These are phyloP conservation scores for Anguilla japonica DNA, from an alignment of 2,113 vertebrate species.

Conservation along the genomic window DNA sequence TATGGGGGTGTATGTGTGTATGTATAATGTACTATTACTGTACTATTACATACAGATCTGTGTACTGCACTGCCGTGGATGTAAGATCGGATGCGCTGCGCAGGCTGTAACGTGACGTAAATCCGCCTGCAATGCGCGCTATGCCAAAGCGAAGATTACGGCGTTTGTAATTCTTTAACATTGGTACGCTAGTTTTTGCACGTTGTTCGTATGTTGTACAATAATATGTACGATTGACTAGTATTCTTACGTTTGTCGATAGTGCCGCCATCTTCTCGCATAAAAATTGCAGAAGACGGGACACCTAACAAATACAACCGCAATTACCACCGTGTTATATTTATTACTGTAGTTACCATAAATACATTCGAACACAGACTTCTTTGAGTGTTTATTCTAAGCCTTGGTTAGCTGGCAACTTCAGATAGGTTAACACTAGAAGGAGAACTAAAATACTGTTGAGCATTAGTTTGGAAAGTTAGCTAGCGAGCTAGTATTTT, in stretches of 20 bases:
- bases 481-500: not conserved
- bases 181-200: conserved; percentile 17
- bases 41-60: too few species aligned
- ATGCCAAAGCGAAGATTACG: conserved; percentile 8
- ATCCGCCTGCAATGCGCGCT: not conserved
- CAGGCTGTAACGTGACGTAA: not conserved
- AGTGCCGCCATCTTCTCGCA: conserved; percentile 17
- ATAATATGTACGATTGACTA: not conserved
- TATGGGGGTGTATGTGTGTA: too few species aligned
- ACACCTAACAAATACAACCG: not conserved
- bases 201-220: not conserved
- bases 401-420: not conserved
- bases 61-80: too few species aligned
- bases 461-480: conserved; percentile 20
- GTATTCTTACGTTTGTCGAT: not conserved
- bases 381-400: not conserved
- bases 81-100: too few species aligned
- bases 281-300: not conserved
- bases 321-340: not conserved
- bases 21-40: too few species aligned
- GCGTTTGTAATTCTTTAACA: not conserved
- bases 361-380: not conserved
- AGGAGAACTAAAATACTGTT: not conserved
- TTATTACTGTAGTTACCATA: not conserved
- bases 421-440: not conserved